Evolutionary conservation across 2,797 vertebrate genomes (phyloP).

Genomic region (Monodelphis domestica): DNA sequence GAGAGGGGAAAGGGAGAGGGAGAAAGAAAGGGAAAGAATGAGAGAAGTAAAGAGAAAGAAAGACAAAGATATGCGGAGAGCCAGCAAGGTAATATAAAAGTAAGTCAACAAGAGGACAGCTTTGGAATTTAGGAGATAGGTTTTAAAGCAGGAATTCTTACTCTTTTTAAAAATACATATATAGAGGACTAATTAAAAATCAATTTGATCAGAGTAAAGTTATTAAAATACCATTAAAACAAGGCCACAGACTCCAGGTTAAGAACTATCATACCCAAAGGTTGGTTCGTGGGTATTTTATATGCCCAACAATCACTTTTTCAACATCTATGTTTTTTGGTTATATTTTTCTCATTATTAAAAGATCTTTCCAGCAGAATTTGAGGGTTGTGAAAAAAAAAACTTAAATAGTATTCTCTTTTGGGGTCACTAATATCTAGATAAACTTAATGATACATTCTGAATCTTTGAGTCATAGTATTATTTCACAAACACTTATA

Average conservation of each 20-base stretch:
- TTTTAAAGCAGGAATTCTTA: background rate
- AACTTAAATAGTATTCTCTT: background rate
- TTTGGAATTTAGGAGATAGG: background rate
- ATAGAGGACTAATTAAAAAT: background rate
- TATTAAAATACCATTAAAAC: background rate
- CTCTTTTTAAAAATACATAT: background rate
- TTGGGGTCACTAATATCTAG: background rate
- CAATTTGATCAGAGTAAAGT: background rate
- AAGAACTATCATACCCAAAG: background rate
- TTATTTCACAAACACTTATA: background rate
- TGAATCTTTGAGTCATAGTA: background rate
- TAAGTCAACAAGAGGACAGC: background rate
- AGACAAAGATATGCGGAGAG: background rate
- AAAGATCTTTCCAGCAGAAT: background rate
- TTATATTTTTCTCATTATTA: background rate
- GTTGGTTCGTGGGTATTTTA: conserved; percentile 4
- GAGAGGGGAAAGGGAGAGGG: background rate
- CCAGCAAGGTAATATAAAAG: background rate
- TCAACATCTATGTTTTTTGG: background rate
- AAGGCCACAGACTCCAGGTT: background rate
- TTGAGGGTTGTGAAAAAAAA: background rate
- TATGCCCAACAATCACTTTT: conserved; percentile 1
- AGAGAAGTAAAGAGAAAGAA: background rate
- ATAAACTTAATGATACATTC: conserved; percentile 37
- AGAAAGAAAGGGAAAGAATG: no score